A percentile compares a stretch with the other conserved stretches of the same genome.
These are phyloP conservation scores for Blera fallax DNA, from an alignment of 2,888 invertebrate species.

Conservation along the genomic window DNA sequence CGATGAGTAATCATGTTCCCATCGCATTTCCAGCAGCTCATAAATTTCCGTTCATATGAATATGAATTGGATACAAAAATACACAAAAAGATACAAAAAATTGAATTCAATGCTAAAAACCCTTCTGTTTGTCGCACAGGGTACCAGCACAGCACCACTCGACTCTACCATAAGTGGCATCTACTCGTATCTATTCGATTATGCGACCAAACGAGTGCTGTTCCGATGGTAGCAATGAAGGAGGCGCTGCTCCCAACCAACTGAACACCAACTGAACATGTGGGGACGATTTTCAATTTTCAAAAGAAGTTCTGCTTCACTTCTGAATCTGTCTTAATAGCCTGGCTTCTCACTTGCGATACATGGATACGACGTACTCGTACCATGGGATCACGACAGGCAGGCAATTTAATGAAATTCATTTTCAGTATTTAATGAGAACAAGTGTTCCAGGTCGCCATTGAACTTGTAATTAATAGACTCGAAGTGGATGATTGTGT, in stretches of 20 bases:
- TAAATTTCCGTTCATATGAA: conserved; percentile 63
- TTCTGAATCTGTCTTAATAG: conserved; percentile 38
- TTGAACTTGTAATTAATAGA: conserved; percentile 57
- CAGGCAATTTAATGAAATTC: conserved; percentile 57
- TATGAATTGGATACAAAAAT: conserved; percentile 54
- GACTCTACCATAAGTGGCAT: conserved; percentile 40
- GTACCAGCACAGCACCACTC: neutral
- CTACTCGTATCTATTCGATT: conserved; percentile 47
- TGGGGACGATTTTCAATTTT: conserved; percentile 19
- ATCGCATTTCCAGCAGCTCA: conserved; percentile 72
- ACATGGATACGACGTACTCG: neutral
- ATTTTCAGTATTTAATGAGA: conserved; percentile 56
- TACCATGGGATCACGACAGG: conserved; percentile 4
- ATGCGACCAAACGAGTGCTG: conserved; percentile 27
- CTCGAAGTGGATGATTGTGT: neutral
- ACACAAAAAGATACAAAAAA: neutral
- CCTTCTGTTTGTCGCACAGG: conserved; percentile 5
- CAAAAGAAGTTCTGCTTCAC: neutral
- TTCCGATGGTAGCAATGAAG: neutral
- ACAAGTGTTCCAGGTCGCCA: conserved; percentile 58
- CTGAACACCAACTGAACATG: too few relatives aligned
- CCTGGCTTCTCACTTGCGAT: neutral
- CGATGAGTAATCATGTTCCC: conserved; percentile 71
- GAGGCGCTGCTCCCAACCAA: neutral
- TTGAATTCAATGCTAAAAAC: conserved; percentile 35